Evolutionary conservation across 2,888 invertebrate species (phyloP).

Genomic region (Cerceris ruficornis): DNA sequence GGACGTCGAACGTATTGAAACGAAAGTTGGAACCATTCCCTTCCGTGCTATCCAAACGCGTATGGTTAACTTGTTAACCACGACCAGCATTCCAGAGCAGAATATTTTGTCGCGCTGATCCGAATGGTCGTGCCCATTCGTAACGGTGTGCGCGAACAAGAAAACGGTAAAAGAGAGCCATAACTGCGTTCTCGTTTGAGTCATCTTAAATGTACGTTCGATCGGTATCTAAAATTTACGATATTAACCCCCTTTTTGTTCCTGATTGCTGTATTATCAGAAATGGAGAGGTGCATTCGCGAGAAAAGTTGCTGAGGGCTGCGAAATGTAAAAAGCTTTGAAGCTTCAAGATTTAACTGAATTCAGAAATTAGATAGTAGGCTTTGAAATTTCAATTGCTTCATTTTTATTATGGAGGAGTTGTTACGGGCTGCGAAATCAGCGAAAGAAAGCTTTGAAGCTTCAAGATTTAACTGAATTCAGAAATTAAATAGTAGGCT

Average conservation of each 20-base stretch:
- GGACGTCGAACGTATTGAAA: no score
- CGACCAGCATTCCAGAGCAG: slow-evolving; percentile 14
- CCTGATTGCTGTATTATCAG: background rate
- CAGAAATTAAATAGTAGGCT: no score
- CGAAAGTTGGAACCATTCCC: background rate
- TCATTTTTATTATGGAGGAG: no score
- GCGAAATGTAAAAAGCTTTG: background rate
- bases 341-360: no score
- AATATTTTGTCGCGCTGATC: slow-evolving; percentile 11
- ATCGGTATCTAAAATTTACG: background rate
- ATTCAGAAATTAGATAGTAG: no score
- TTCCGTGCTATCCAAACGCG: slow-evolving; percentile 7
- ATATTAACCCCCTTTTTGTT: background rate
- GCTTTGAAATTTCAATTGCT: no score
- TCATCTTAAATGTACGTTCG: background rate
- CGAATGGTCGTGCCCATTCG: slow-evolving; percentile 1
- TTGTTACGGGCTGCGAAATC: no score
- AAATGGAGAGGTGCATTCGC: no score
- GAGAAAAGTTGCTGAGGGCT: background rate
- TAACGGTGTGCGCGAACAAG: slow-evolving; percentile 8
- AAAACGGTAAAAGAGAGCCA: slow-evolving; percentile 10
- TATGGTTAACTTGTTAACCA: slow-evolving; percentile 10
- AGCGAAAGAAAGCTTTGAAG: no score
- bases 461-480: no score
- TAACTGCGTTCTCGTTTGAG: background rate